Evolutionary conservation across 1,140 invertebrate genomes (phyloP).

Genomic region (Augochlora pura): DNA sequence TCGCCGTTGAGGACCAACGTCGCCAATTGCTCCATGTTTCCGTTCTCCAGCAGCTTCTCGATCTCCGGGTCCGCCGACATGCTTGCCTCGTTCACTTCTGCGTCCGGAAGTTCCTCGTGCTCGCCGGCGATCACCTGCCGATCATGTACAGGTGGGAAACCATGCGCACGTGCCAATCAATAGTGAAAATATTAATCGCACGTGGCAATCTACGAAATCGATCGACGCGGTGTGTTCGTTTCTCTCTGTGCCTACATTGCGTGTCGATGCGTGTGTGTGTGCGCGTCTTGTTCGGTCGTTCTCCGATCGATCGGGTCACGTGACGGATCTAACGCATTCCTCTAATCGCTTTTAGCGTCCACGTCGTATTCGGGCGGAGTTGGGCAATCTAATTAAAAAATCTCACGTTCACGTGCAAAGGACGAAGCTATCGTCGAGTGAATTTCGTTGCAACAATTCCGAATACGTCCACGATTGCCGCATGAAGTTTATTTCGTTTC

Average conservation of each 20-base stretch:
- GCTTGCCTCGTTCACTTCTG: slow-evolving; percentile 65
- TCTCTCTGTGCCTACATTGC: background rate
- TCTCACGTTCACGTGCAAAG: no score
- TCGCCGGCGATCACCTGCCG: slow-evolving; percentile 71
- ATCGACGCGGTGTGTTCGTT: slow-evolving; percentile 46
- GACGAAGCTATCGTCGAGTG: no score
- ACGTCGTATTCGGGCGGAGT: background rate
- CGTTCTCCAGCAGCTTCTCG: slow-evolving; percentile 84
- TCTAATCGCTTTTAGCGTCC: background rate
- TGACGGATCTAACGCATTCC: no score
- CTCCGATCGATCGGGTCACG: background rate
- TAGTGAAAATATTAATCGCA: slow-evolving; percentile 66
- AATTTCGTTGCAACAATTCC: no score
- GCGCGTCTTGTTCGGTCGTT: background rate
- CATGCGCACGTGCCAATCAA: slow-evolving; percentile 67
- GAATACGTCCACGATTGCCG: no score
- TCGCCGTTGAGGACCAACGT: slow-evolving; percentile 92
- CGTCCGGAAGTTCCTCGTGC: slow-evolving; percentile 66
- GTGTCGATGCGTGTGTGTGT: slow-evolving; percentile 29
- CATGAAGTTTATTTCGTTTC: no score
- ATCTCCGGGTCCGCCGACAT: slow-evolving; percentile 81
- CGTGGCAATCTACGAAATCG: slow-evolving; percentile 65
- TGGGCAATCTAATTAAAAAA: no score
- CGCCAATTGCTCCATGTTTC: slow-evolving; percentile 94
- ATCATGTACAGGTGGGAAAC: slow-evolving; percentile 57